Percentiles rank a stretch among this genome's conserved stretches.
Conservation (phyloP, 2,888 invertebrate species). For the Anthophora plumipes region DNA sequence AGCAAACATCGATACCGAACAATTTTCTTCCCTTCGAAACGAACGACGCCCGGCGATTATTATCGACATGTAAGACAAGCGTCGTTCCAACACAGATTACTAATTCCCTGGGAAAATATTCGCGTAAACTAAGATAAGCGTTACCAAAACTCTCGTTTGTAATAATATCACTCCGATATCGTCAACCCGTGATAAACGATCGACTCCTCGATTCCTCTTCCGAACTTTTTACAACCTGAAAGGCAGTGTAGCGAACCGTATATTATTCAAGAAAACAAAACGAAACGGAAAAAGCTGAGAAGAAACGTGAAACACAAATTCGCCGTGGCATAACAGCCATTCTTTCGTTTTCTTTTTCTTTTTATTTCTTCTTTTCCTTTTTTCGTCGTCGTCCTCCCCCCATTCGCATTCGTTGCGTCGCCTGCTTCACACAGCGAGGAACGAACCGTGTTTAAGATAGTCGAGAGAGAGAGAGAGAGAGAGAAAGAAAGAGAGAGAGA, state of each 20-base stretch:
- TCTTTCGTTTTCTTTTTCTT: slow-evolving; percentile 43
- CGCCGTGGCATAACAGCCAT: slow-evolving; percentile 77
- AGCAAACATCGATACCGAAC: not conserved
- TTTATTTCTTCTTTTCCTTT: slow-evolving; percentile 54
- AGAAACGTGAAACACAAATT: slow-evolving; percentile 59
- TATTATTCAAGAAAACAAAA: not conserved
- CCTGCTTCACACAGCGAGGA: slow-evolving; percentile 34
- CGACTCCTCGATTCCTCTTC: not conserved
- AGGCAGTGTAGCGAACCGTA: slow-evolving; percentile 28
- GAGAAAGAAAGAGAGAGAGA: no score
- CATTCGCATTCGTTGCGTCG: slow-evolving; percentile 52
- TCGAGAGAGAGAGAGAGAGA: no score
- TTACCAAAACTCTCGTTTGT: not conserved
- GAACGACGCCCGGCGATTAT: not conserved
- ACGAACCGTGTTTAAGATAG: slow-evolving; percentile 43
- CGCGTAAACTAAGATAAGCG: slow-evolving; percentile 1
- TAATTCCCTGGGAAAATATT: slow-evolving; percentile 8
- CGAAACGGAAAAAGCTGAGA: slow-evolving; percentile 13
- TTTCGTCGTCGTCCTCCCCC: slow-evolving; percentile 38
- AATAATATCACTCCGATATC: not conserved
- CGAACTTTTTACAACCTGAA: slow-evolving; percentile 6
- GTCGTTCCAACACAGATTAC: not conserved
- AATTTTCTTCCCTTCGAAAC: not conserved
- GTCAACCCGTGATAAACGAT: not conserved
- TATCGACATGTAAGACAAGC: not conserved